phyloP scores from a whole-genome alignment of 2,888 invertebrate species.

The Monochamus alternatus region DNA sequence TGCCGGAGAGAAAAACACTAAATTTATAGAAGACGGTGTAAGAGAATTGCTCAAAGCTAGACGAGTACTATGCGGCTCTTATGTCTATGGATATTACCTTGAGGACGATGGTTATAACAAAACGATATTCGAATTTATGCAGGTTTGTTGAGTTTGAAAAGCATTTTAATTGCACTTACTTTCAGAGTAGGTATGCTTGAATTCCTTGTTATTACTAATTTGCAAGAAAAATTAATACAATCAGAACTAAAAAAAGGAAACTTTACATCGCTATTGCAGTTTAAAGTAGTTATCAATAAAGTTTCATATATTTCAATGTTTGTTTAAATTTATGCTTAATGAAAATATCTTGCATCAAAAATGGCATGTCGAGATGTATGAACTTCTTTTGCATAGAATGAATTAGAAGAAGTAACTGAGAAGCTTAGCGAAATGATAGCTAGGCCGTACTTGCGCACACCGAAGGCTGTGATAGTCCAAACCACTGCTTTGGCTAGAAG shows the following conservation, averaged over 20 bases:
- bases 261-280: no score
- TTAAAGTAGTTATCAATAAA: no score
- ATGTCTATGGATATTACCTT: slow-evolving; percentile 80
- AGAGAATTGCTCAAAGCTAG: slow-evolving; percentile 77
- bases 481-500: slow-evolving; percentile 75
- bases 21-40: slow-evolving; percentile 78
- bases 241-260: no score
- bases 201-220: no score
- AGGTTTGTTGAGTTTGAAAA: slow-evolving; percentile 68
- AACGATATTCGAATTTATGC: slow-evolving; percentile 80
- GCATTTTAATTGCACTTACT: no score
- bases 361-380: background rate
- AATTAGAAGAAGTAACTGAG: slow-evolving; percentile 79
- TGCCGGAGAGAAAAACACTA: slow-evolving; percentile 69
- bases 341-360: slow-evolving; percentile 6
- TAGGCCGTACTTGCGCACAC: slow-evolving; percentile 76
- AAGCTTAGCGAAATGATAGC: slow-evolving; percentile 79
- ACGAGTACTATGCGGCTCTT: slow-evolving; percentile 78
- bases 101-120: slow-evolving; percentile 79
- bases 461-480: slow-evolving; percentile 76
- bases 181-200: no score
- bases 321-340: no score
- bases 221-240: no score
- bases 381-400: slow-evolving; percentile 69
- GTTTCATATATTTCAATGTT: no score